A percentile compares a stretch with the other conserved stretches of the same genome.
phyloP scores from a whole-genome alignment of 2,888 invertebrate species.

The Seira ritae region DNA sequence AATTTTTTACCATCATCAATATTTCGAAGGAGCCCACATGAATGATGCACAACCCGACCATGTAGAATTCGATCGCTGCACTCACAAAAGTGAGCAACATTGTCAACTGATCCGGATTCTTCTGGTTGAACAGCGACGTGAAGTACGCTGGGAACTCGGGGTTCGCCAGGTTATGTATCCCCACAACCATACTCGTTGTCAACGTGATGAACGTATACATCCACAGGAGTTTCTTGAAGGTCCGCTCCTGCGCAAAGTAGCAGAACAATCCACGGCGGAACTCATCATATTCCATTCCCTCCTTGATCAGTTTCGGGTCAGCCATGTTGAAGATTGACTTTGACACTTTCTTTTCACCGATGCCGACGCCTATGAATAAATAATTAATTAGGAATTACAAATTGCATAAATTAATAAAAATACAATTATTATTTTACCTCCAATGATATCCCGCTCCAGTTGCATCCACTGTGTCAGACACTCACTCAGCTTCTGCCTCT shows the following conservation, averaged over 20 bases:
- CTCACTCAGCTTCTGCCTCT: constrained; percentile 70
- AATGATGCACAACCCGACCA: constrained; percentile 67
- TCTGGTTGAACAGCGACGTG: constrained; percentile 63
- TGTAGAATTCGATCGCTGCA: constrained; percentile 71
- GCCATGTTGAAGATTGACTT: constrained; percentile 68
- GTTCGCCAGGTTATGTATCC: constrained; percentile 67
- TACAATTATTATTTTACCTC: constrained; percentile 69
- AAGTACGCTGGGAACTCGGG: constrained; percentile 69
- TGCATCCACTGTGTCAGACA: constrained; percentile 72
- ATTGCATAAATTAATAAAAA: constrained; percentile 16
- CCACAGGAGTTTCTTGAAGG: constrained; percentile 68
- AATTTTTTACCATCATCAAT: constrained; percentile 73
- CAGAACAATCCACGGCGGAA: constrained; percentile 72
- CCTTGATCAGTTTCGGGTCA: constrained; percentile 63
- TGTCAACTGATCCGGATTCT: constrained; percentile 51
- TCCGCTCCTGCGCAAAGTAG: constrained; percentile 68
- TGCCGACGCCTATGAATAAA: constrained; percentile 50
- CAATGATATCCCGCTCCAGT: constrained; percentile 71
- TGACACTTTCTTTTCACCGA: constrained; percentile 65
- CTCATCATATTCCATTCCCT: constrained; percentile 71
- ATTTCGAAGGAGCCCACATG: constrained; percentile 72
- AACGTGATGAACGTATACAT: constrained; percentile 67
- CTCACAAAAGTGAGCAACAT: constrained; percentile 55
- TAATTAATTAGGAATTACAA: not conserved
- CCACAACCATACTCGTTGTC: constrained; percentile 66